Evolutionary conservation across 2,888 invertebrate species (phyloP).

Genomic region (Celastrina argiolus): DNA sequence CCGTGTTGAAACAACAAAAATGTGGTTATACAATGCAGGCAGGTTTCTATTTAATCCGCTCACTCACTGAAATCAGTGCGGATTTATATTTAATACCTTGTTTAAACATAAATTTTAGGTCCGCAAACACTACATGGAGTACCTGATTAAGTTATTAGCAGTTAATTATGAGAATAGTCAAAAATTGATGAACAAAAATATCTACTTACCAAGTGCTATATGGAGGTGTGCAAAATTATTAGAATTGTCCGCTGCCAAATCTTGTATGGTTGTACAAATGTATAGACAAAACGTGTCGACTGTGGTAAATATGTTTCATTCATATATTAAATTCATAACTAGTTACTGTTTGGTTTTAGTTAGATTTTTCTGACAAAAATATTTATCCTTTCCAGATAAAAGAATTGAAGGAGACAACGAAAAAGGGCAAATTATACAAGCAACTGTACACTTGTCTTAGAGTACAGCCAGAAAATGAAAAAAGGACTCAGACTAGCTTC

Average conservation of each 20-base stretch:
- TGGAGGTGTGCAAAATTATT: slow-evolving; percentile 68
- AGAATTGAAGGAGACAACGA: slow-evolving; percentile 58
- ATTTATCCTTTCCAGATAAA: slow-evolving; percentile 49
- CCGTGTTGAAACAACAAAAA: too few relatives aligned
- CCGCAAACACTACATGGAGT: slow-evolving; percentile 69
- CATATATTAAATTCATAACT: slow-evolving; percentile 9
- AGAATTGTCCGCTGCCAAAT: slow-evolving; percentile 63
- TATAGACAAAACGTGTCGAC: slow-evolving; percentile 59
- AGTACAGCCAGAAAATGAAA: slow-evolving; percentile 53
- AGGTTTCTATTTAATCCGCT: too few relatives aligned
- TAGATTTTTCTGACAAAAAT: too few relatives aligned
- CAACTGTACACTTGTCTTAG: slow-evolving; percentile 56
- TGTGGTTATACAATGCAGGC: too few relatives aligned
- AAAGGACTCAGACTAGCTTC: slow-evolving; percentile 51
- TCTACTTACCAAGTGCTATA: slow-evolving; percentile 67
- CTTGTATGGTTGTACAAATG: slow-evolving; percentile 64
- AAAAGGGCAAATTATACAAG: slow-evolving; percentile 54
- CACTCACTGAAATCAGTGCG: too few relatives aligned
- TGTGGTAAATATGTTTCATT: slow-evolving; percentile 45
- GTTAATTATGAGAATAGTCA: slow-evolving; percentile 65
- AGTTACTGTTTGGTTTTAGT: slow-evolving; percentile 5
- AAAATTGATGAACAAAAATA: slow-evolving; percentile 57
- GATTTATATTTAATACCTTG: slow-evolving; percentile 16
- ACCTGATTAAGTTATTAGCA: slow-evolving; percentile 59
- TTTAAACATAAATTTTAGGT: slow-evolving; percentile 46